Evolutionary conservation across 2,888 invertebrate genomes (phyloP).

Genomic region (Perithous albicinctus): DNA sequence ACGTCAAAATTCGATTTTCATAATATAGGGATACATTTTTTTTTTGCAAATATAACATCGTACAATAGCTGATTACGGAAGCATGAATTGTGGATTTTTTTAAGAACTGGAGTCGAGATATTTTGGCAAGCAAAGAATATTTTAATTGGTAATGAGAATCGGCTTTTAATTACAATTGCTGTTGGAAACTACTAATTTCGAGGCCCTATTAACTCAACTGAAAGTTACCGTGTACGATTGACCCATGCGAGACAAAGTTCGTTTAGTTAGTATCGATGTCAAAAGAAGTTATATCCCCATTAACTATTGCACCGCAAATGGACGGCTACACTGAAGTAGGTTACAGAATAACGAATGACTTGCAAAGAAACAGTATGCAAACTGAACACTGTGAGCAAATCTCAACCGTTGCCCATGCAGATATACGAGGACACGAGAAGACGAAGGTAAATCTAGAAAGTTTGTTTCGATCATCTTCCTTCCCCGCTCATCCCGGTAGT

Average conservation of each 20-base stretch:
- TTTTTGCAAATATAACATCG: no score
- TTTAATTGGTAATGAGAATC: no score
- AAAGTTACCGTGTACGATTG: not conserved
- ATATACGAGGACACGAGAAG: constrained; percentile 32
- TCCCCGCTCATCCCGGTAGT: constrained; percentile 12
- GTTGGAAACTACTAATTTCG: not conserved
- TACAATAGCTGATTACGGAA: no score
- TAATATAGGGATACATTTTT: no score
- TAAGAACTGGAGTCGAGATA: no score
- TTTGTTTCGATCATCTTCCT: constrained; percentile 35
- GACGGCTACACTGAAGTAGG: not conserved
- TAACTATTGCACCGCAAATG: not conserved
- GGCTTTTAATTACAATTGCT: not conserved
- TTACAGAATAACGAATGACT: not conserved
- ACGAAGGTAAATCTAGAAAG: constrained; percentile 33
- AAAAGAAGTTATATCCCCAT: not conserved
- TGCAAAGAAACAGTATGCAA: not conserved
- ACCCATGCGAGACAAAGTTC: not conserved
- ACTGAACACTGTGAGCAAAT: not conserved
- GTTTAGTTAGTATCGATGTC: not conserved
- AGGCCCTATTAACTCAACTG: not conserved
- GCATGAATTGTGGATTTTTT: no score
- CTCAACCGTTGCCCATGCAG: not conserved
- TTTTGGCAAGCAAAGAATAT: no score
- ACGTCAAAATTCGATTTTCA: no score